Base-by-base conservation (phyloP, 2,888 invertebrate genomes). In the Opisthograptis luteolata region DNA sequence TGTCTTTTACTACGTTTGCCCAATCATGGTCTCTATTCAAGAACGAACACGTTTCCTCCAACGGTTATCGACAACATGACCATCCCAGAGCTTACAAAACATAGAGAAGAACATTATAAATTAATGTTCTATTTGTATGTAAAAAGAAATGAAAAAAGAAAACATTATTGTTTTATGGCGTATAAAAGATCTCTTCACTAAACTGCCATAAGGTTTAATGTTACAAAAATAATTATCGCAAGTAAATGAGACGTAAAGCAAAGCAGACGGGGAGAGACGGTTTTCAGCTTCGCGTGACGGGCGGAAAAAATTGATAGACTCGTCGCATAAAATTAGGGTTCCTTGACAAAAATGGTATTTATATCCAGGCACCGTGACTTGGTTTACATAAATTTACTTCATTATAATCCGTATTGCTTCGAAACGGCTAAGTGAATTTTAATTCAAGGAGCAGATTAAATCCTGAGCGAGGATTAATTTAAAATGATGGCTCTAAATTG, bases 271-370 rank as follows among this genome's bases (percentile, higher is more conserved):
- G n/a, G 20, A 7, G 27, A 22, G 27, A 37, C 15, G 41, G 17
- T 27, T 13, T 28, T 37, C 4, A 39, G 17, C 22, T 30, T 36
- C 22, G 31, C 15, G n/a, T 30, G 44, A 30, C 44, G 35, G 31
- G 36, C 35, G 44, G 40, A 44, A 35, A 42, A 51, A 47, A 37
- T 44, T 31, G 22, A 55, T 51, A 41, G 35, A 36, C 40, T 39
- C 25, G 13, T 31, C 42, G 39, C 45, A 46, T 49, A 45, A 36
- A 45, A 46, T 48, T 49, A 49, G 28, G 45, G 22, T 34, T 37
- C 36, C 24, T 31, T 24, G 20, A 43, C 31, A 27, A 43, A 40
- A 44, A 27, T 4, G 25, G 17, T 25, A 31, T 40, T 44, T 36
- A n/a, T 31, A 28, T 30, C 20, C 28, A 22, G 17, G 8, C 32